phyloP scores from a whole-genome alignment of 1,140 invertebrate genomes.

The Bombus vancouverensis region DNA sequence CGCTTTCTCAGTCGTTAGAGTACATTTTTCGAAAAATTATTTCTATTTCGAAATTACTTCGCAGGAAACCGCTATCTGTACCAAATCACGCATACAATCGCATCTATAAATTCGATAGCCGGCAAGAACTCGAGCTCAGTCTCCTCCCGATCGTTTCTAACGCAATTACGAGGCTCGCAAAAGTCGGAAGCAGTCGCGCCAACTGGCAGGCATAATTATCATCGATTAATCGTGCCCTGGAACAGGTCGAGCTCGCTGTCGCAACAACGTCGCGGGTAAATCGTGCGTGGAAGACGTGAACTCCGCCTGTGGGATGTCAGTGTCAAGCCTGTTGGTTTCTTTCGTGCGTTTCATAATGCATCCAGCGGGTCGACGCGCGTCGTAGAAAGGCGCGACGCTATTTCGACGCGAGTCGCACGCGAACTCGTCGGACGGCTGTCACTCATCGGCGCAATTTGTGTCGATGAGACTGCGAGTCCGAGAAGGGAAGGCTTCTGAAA shows the following conservation, averaged over 20 bases:
- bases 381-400: neutral
- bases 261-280: constrained; percentile 19
- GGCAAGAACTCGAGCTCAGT: no score
- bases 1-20: no score
- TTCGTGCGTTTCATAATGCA: constrained; percentile 31
- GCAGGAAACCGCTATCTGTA: no score
- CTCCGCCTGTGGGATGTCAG: constrained; percentile 22
- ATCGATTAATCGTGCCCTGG: constrained; percentile 12
- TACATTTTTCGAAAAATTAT: no score
- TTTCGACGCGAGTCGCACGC: constrained; percentile 35
- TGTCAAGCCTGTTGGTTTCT: constrained; percentile 26
- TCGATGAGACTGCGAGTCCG: constrained; percentile 15
- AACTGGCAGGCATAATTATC: constrained; percentile 11
- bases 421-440: constrained; percentile 33
- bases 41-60: no score
- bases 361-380: neutral
- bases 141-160: no score
- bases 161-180: neutral
- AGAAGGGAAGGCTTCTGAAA: constrained; percentile 19
- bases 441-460: constrained; percentile 36
- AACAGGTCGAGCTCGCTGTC: neutral
- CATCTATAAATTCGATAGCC: no score
- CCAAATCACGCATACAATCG: no score
- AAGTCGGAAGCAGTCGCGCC: neutral
- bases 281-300: constrained; percentile 3